These are phyloP conservation scores for Megaceryle alcyon DNA, from an alignment of 2,797 vertebrate genomes.

Conservation along the genomic window DNA sequence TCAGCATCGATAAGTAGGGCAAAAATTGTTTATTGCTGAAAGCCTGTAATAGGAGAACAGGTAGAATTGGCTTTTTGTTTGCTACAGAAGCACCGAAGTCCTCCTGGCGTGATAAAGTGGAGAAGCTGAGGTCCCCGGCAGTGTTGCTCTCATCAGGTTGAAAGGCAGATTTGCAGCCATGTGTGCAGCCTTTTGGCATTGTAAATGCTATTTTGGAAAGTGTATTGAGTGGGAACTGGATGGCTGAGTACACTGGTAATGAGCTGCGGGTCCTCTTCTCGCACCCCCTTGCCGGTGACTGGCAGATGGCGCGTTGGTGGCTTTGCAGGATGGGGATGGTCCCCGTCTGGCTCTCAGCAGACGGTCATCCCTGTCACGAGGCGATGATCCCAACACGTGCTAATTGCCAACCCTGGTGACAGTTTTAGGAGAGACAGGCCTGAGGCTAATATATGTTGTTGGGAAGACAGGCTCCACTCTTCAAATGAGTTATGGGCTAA, in stretches of 20 bases:
- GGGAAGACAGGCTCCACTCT: not conserved
- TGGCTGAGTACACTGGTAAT: not conserved
- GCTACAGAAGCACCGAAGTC: not conserved
- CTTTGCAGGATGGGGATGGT: not conserved
- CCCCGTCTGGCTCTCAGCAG: not conserved
- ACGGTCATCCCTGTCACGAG: rapidly evolving
- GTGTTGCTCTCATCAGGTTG: rapidly evolving
- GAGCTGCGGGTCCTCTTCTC: not conserved
- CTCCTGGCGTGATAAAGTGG: rapidly evolving
- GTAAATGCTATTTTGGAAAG: not conserved
- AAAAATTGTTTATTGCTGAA: not conserved
- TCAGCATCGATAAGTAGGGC: not conserved
- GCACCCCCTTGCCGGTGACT: not conserved
- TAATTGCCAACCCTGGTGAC: not conserved
- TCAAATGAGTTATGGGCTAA: not conserved
- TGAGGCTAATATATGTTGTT: rapidly evolving
- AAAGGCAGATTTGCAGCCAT: not conserved
- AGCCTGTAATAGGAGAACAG: not conserved
- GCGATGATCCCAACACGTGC: not conserved
- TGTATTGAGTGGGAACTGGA: not conserved
- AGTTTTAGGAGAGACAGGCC: not conserved
- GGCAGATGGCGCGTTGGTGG: not conserved
- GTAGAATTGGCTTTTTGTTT: not conserved
- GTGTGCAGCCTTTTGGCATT: not conserved
- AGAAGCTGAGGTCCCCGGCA: not conserved